Conservation (phyloP, 2,888 invertebrate genomes). For the Thymelicus sylvestris region DNA sequence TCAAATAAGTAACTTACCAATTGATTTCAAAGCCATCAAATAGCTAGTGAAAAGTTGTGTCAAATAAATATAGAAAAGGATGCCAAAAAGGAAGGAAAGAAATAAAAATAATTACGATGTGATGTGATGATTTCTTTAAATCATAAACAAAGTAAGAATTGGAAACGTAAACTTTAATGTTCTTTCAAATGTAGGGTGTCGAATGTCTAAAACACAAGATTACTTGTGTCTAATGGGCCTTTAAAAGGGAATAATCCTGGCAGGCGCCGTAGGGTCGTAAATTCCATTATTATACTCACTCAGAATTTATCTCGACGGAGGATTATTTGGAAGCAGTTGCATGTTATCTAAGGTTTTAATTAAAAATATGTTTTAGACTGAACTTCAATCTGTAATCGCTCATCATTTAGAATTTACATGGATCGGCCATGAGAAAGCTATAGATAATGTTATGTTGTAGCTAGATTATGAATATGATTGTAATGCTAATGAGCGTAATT, state of each 20-base stretch:
- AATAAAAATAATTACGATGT: neutral
- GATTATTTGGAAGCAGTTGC: constrained; percentile 36
- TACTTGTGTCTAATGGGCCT: constrained; percentile 50
- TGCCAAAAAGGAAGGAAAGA: neutral
- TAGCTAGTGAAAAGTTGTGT: neutral
- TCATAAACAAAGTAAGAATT: neutral
- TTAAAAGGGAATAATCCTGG: constrained; percentile 55
- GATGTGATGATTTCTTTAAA: too few species aligned
- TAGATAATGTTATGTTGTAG: too few species aligned
- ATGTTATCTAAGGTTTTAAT: constrained; percentile 32
- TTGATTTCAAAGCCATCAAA: too few species aligned
- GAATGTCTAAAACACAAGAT: constrained; percentile 55
- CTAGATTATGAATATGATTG: neutral
- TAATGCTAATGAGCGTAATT: neutral
- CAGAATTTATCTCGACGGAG: constrained; percentile 41
- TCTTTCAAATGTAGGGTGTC: constrained; percentile 40
- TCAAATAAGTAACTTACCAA: neutral
- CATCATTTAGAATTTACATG: too few species aligned
- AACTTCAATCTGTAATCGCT: neutral
- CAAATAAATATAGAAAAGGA: neutral
- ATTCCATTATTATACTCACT: constrained; percentile 56
- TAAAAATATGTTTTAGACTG: constrained; percentile 14
- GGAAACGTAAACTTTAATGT: neutral
- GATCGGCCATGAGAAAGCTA: too few species aligned
- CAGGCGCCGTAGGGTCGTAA: constrained; percentile 59